Evolutionary conservation across 23 tunicate species (phyloP), one percentile per base, ranked within the genome.

Genomic region (Ascidia mentula): DNA sequence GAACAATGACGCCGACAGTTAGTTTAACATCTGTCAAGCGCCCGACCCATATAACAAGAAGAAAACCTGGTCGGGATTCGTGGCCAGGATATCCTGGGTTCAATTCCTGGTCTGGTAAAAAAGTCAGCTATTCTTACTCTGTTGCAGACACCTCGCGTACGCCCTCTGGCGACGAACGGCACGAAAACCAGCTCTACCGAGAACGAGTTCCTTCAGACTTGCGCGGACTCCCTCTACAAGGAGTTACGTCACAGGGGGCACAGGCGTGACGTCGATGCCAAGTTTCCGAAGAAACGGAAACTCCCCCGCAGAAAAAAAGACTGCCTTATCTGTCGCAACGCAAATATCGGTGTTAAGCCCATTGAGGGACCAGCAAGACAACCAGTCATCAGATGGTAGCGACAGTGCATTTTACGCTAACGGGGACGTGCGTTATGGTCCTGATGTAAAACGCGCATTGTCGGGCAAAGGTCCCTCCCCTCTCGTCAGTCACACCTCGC

Each of bases 161-260:
- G 80, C 80, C 8, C 37, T 77, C 6, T 77, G 80, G 80, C 80
- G 80, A 2, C 69, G 80, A 2, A 38, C 45, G 7, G 69, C 45
- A 34, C 46, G 34, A 32, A 77, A 77, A 45, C 45, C 80, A 13
- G 6, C 80, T 45, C 69, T 46, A 36, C 69, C 69, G 32, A 69
- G 80, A 38, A 13, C 22, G 3, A 38, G 40, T 13, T 30, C 78
- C 17, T 38, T 38, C 46, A 35, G 40, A 6, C 39, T 74, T 35
- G 40, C 40, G 30, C 78, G 78, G 30, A 36, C 45, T 20, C 40
- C 78, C 46, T 74, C 78, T 1, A 39, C 40, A 1, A 46, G 69
- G 7, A 45, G 80, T 18, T n/a, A 77, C 38, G 69, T 32, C 69
- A 77, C 60, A 34, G 69, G 69, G 9, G 80, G 37, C 18, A 40